Evolutionary conservation across 2,797 vertebrate species (phyloP).

Genomic region (Todus mexicanus): DNA sequence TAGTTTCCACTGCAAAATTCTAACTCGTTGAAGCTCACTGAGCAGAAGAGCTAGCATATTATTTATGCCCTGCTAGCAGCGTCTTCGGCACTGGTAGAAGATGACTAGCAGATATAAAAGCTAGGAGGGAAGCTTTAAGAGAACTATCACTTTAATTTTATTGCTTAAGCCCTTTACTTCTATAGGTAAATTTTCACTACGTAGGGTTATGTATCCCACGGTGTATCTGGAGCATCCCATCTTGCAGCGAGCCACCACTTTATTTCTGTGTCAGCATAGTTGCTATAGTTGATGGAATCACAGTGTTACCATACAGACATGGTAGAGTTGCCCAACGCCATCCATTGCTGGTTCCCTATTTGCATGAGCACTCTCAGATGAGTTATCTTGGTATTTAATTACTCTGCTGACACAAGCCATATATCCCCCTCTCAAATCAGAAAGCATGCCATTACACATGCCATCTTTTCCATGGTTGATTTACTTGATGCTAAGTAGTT

Average conservation of each 20-base stretch:
- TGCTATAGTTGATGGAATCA: not conserved
- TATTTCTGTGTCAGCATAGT: not conserved
- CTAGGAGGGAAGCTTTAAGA: not conserved
- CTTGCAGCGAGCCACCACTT: not conserved
- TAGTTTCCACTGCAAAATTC: constrained; percentile 18
- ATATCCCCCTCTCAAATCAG: not conserved
- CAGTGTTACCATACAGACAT: not conserved
- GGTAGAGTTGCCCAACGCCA: not conserved
- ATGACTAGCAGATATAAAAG: not conserved
- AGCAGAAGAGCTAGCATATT: not conserved
- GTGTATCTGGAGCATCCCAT: not conserved
- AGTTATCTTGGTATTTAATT: not conserved
- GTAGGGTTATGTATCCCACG: not conserved
- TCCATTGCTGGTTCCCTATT: not conserved
- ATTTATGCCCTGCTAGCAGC: not conserved
- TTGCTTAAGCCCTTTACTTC: not conserved
- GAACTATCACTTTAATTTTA: not conserved
- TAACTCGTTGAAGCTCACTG: not conserved
- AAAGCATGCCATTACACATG: not conserved
- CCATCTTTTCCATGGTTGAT: not conserved
- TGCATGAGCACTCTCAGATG: not conserved
- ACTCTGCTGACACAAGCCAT: not conserved
- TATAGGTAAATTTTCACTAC: not conserved
- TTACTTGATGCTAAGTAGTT: constrained; percentile 8
- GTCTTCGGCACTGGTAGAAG: not conserved